Base-by-base conservation (phyloP, 92 coral and sea anemone species). In the Pocillopora grandis region DNA sequence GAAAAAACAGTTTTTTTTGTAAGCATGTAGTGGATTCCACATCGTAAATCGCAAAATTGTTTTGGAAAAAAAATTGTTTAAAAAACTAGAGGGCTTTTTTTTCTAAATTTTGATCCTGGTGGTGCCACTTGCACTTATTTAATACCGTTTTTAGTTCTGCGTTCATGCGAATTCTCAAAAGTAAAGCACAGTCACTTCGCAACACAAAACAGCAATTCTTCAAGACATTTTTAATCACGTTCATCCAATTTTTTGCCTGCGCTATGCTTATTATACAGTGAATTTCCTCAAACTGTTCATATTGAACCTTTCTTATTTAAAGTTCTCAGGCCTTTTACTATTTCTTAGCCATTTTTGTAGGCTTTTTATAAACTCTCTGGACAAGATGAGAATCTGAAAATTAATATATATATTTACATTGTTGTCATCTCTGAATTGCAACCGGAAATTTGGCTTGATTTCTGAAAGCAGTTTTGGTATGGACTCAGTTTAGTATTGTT, bases 231-330 rank as follows among this genome's bases (percentile, higher is more conserved):
- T 62, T 2, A 62, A 60, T 10, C 1, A 21, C 31, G 3, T 52
- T 66, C 27, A 23, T 10, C 14, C 27, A 10, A 62, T 16, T 10
- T 23, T 61, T 35, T 42, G 49, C 49, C 49, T 7, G 52, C 52
- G 4, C 52, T 42, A 42, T 42, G 8, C 52, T 1, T 2, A 42
- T 42, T 27, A 36, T 69, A 16, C 58, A 66, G 9, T 69, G 71
- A 33, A 17, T 21, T 18, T 14, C 0, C 19, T 27, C 57, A 70
- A 37, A 36, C 57, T 36, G 85, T 81, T 81, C 85, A 81, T 60
- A 60, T 81, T 81, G 85, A 81, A 81, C 77, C 57, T 19, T 60
- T 37, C 12, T 20, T 66, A 9, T 31, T 57, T 18, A 35, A n/a
- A 80, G 57, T 66, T 69, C 85, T 80, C 12, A 69, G 58, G n/a